Conservation (phyloP, 2,888 invertebrate species). For the Drosophila silvestris region DNA sequence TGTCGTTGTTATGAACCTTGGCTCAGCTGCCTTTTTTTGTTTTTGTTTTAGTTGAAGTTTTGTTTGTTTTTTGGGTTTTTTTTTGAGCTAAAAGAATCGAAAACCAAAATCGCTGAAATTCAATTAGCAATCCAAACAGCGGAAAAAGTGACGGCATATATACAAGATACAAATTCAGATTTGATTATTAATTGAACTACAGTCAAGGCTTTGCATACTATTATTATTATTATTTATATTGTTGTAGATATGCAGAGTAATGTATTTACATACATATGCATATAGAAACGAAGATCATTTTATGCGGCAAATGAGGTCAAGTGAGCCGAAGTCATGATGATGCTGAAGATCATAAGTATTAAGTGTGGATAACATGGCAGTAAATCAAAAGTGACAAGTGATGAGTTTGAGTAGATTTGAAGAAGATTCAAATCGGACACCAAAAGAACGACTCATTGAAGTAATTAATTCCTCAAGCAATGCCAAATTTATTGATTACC, state of each 20-base stretch:
- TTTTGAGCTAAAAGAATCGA: slow-evolving; percentile 35
- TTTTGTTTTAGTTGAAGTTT: slow-evolving; percentile 42
- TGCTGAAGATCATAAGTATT: slow-evolving; percentile 32
- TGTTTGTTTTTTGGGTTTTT: slow-evolving; percentile 21
- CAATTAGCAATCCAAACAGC: slow-evolving; percentile 58
- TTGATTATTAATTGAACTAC: slow-evolving; percentile 74
- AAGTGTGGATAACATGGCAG: slow-evolving; percentile 41
- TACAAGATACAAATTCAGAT: slow-evolving; percentile 55
- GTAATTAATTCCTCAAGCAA: slow-evolving; percentile 24
- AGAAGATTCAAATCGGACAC: slow-evolving; percentile 18
- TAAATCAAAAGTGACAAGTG: slow-evolving; percentile 55
- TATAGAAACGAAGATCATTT: slow-evolving; percentile 25
- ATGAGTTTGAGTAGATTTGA: slow-evolving; percentile 21
- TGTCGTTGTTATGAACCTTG: slow-evolving; percentile 48
- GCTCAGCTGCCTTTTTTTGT: slow-evolving; percentile 22
- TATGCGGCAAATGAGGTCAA: slow-evolving; percentile 64
- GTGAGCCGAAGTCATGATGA: slow-evolving; percentile 41
- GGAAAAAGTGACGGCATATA: slow-evolving; percentile 12
- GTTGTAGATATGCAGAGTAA: slow-evolving; percentile 26
- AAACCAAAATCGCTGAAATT: slow-evolving; percentile 46
- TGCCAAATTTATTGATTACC: slow-evolving; percentile 31
- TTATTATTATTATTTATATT: slow-evolving; percentile 27
- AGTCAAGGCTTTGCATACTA: slow-evolving; percentile 64
- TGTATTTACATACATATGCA: slow-evolving; percentile 41
- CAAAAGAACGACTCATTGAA: slow-evolving; percentile 11